These are phyloP conservation scores for Trichonephila clavipes DNA, from an alignment of 1,140 invertebrate species.

Conservation along the genomic window DNA sequence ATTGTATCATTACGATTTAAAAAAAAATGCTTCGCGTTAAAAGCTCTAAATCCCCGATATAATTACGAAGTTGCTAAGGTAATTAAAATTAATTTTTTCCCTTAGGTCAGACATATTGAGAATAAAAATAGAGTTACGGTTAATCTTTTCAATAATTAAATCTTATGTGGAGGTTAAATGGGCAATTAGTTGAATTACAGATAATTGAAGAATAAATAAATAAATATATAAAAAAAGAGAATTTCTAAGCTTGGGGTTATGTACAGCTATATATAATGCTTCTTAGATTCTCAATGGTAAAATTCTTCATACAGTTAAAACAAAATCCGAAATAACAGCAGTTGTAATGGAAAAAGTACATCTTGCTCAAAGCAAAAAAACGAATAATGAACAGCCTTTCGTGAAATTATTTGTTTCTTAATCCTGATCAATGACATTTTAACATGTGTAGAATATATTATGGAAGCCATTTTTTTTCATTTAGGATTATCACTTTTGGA, in stretches of 20 bases:
- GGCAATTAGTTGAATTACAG: constrained; percentile 52
- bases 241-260: background rate
- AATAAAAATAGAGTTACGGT: constrained; percentile 24
- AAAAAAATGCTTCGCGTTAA: background rate
- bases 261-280: background rate
- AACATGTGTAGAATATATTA: too few species aligned
- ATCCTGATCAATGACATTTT: too few species aligned
- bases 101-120: background rate
- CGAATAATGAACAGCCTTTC: too few species aligned
- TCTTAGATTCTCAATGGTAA: background rate
- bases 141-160: constrained; percentile 52
- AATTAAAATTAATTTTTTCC: constrained; percentile 51
- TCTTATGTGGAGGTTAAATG: constrained; percentile 41
- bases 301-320: background rate
- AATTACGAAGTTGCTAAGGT: constrained; percentile 13
- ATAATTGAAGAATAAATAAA: constrained; percentile 21
- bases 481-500: too few species aligned
- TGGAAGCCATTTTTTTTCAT: too few species aligned
- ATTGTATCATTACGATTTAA: background rate
- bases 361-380: background rate
- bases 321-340: background rate
- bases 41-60: constrained; percentile 29
- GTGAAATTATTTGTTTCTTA: too few species aligned
- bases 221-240: background rate
- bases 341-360: background rate